These are phyloP conservation scores for Diogma glabrata DNA, from an alignment of 2,888 invertebrate species.

Conservation along the genomic window DNA sequence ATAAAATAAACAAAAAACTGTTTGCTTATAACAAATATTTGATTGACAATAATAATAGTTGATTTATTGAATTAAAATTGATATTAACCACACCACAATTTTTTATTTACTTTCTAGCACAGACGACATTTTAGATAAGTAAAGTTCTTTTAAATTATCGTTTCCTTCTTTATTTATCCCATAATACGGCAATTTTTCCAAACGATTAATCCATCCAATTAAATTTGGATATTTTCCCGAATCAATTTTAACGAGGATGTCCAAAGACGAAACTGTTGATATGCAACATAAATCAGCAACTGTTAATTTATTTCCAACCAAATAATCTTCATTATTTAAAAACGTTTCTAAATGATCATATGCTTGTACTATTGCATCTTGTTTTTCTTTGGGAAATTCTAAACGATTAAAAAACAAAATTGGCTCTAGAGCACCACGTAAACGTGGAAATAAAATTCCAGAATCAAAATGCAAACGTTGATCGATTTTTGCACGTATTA, in stretches of 20 bases:
- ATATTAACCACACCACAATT: no score
- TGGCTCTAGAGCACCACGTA: constrained; percentile 2
- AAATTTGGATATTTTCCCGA: not conserved
- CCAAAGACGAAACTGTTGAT: not conserved
- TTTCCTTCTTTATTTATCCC: not conserved
- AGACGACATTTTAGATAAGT: not conserved
- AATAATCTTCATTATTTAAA: not conserved
- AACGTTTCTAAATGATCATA: not conserved
- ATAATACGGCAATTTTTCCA: not conserved
- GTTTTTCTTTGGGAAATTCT: constrained; percentile 1
- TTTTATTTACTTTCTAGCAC: no score
- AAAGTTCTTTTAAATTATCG: not conserved
- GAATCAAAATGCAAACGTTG: constrained; percentile 6
- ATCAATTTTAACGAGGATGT: not conserved
- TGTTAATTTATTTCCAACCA: not conserved
- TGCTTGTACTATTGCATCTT: not conserved
- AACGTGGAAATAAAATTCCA: constrained; percentile 3
- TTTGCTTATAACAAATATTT: no score
- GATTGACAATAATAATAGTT: no score
- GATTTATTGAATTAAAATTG: no score
- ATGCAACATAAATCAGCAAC: constrained; percentile 2
- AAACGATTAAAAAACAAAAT: not conserved
- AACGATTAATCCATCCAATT: not conserved
- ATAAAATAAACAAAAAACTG: no score
- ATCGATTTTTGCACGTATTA: not conserved